Evolutionary conservation across 2,888 invertebrate genomes (phyloP).

Genomic region (Philereme transversata): DNA sequence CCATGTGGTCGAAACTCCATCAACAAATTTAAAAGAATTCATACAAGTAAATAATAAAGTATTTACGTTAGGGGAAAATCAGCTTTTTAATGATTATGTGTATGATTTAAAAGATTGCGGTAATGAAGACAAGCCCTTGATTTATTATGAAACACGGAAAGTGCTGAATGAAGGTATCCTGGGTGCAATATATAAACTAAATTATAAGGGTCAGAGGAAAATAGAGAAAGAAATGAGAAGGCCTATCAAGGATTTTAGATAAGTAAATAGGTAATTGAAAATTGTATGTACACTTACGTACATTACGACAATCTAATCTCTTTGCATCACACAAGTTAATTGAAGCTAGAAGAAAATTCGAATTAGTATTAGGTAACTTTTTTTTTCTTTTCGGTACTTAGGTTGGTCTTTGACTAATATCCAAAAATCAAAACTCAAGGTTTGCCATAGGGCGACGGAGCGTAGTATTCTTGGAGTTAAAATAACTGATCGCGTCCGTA

Average conservation of each 20-base stretch:
- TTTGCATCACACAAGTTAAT: too few species aligned
- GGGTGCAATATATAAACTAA: constrained; percentile 34
- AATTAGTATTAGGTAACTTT: too few species aligned
- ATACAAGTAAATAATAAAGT: constrained; percentile 38
- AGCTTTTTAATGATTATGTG: constrained; percentile 57
- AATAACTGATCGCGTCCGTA: too few species aligned
- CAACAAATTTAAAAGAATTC: constrained; percentile 45
- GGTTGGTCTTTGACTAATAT: too few species aligned
- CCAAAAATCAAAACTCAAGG: too few species aligned
- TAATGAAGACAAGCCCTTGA: constrained; percentile 31
- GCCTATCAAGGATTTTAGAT: constrained; percentile 39
- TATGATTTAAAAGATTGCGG: constrained; percentile 43
- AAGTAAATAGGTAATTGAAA: too few species aligned
- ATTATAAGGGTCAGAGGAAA: constrained; percentile 34
- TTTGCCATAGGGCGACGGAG: too few species aligned
- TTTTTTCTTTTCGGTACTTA: too few species aligned
- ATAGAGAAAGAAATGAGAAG: constrained; percentile 45
- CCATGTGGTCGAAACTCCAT: constrained; percentile 39
- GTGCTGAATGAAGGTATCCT: constrained; percentile 44
- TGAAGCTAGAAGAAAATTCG: too few species aligned
- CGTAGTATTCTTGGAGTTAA: too few species aligned
- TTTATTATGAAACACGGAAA: constrained; percentile 41
- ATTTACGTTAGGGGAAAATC: constrained; percentile 43
- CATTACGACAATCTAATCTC: too few species aligned
- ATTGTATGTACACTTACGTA: too few species aligned